A percentile compares a stretch with the other conserved stretches of the same genome.
Conservation (phyloP, 2,888 invertebrate genomes). For the Dicyrtoma fusca region DNA sequence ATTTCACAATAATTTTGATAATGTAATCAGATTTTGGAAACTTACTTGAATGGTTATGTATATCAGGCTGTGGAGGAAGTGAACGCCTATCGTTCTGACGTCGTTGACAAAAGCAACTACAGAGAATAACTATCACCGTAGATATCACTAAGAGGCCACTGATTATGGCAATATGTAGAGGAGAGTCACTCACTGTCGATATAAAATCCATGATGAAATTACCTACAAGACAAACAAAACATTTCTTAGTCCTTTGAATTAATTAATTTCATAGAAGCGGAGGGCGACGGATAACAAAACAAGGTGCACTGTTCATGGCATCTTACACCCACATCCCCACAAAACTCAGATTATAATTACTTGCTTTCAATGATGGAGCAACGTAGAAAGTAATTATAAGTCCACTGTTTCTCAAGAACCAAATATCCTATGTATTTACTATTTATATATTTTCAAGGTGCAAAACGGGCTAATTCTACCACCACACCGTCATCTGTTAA, state of each 20-base stretch:
- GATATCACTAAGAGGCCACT: slow-evolving; percentile 56
- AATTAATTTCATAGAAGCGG: neutral
- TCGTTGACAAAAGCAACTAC: slow-evolving; percentile 54
- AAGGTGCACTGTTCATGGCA: too few species aligned
- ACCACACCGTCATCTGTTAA: too few species aligned
- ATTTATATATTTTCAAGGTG: too few species aligned
- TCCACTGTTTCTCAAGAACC: too few species aligned
- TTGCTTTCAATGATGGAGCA: too few species aligned
- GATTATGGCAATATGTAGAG: slow-evolving; percentile 50
- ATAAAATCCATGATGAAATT: slow-evolving; percentile 54
- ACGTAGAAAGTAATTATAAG: too few species aligned
- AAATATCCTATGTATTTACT: too few species aligned
- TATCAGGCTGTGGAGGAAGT: slow-evolving; percentile 49
- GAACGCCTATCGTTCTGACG: slow-evolving; percentile 43
- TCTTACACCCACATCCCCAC: too few species aligned
- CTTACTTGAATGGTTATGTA: slow-evolving; percentile 57
- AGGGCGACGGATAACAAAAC: neutral
- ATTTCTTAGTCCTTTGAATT: slow-evolving; percentile 1
- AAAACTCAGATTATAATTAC: too few species aligned
- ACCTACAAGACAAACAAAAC: slow-evolving; percentile 41
- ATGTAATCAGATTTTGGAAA: too few species aligned
- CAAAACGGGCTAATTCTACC: too few species aligned
- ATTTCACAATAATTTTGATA: neutral
- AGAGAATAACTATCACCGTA: slow-evolving; percentile 54
- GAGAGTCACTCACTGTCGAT: slow-evolving; percentile 48